Percentiles rank a stretch among this genome's conserved stretches.
Conservation (phyloP, 2,888 invertebrate species). For the Scaptomyza caliginosa region DNA sequence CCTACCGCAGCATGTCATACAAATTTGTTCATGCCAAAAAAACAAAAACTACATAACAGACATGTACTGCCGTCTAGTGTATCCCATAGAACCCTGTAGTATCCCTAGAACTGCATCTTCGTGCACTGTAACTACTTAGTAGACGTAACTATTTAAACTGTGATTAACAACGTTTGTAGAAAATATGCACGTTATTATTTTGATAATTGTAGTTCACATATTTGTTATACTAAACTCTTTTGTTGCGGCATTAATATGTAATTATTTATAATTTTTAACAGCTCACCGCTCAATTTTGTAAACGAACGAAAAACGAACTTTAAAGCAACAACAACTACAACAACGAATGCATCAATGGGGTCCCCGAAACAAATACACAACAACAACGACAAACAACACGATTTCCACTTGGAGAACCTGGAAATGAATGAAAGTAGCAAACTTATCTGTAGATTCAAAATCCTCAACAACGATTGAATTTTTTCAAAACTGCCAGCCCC, state of each 20-base stretch:
- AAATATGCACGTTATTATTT: conserved; percentile 49
- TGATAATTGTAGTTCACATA: conserved; percentile 8
- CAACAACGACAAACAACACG: conserved; percentile 52
- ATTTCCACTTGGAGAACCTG: conserved; percentile 38
- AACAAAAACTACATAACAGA: conserved; percentile 67
- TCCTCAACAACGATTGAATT: conserved; percentile 76
- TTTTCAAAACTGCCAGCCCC: conserved; percentile 69
- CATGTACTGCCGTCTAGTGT: conserved; percentile 52
- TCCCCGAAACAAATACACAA: no score
- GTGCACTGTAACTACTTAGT: conserved; percentile 24
- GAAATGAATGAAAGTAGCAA: conserved; percentile 53
- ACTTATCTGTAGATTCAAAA: conserved; percentile 49
- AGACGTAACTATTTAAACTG: conserved; percentile 45
- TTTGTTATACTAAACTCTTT: conserved; percentile 5
- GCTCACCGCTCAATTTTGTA: conserved; percentile 80
- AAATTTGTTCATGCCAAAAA: conserved; percentile 54
- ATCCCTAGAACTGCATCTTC: conserved; percentile 29
- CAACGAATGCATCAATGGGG: conserved; percentile 72
- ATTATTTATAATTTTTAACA: conserved; percentile 25
- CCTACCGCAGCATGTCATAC: conserved; percentile 53
- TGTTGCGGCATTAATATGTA: conserved; percentile 5
- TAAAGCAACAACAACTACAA: conserved; percentile 48
- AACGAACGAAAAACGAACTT: conserved; percentile 72
- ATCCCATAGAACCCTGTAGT: conserved; percentile 41
- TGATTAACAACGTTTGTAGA: conserved; percentile 46